Conservation (phyloP, 2,113 vertebrate genomes). For the Aspidoscelis tigris region DNA sequence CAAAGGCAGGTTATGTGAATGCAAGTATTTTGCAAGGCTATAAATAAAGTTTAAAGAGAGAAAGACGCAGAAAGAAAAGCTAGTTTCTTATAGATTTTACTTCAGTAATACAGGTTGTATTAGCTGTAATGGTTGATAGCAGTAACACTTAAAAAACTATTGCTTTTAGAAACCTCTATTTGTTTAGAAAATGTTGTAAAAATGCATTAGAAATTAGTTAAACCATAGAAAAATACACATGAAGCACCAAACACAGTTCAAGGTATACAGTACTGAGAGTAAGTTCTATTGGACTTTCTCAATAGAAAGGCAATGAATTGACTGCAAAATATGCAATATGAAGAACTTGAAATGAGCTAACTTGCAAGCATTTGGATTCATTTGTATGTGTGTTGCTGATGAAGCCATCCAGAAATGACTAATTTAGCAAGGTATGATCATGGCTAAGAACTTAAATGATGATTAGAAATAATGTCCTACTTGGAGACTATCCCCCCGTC, state of each 20-base stretch:
- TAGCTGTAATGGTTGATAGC: slow-evolving; percentile 65
- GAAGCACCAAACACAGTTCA: background rate
- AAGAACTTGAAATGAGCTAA: background rate
- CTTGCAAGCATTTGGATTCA: too few relatives aligned
- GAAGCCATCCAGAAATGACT: too few relatives aligned
- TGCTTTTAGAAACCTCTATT: slow-evolving; percentile 60
- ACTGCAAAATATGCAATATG: background rate
- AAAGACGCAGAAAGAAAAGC: slow-evolving; percentile 71
- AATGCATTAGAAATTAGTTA: slow-evolving; percentile 41
- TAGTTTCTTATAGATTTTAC: slow-evolving; percentile 61
- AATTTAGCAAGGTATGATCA: too few relatives aligned
- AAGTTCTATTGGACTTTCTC: background rate
- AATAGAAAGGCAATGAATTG: background rate
- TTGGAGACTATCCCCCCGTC: too few relatives aligned
- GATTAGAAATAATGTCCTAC: too few relatives aligned
- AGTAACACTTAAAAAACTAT: slow-evolving; percentile 68
- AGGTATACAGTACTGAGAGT: background rate
- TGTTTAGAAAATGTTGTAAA: slow-evolving; percentile 65
- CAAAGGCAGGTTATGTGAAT: slow-evolving; percentile 74
- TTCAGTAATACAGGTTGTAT: slow-evolving; percentile 54
- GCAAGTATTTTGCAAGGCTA: slow-evolving; percentile 76
- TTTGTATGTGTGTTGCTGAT: background rate
- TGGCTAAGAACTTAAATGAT: too few relatives aligned
- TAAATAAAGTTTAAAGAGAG: slow-evolving; percentile 79
- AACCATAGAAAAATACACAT: slow-evolving; percentile 20